Evolutionary conservation across 2,113 vertebrate genomes (phyloP).

Genomic region (Alligator sinensis): DNA sequence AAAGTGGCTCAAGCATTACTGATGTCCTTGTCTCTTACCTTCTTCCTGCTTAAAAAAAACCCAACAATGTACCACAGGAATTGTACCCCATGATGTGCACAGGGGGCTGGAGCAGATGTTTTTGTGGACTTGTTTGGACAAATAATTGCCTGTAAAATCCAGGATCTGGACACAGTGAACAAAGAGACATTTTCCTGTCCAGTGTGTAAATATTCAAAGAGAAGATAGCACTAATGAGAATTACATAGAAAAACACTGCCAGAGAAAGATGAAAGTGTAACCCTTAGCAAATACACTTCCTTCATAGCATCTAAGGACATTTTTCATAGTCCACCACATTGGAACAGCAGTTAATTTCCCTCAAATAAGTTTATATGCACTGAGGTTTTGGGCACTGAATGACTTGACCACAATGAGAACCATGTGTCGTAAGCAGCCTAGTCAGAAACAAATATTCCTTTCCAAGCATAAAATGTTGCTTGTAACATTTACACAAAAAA

Average conservation of each 20-base stretch:
- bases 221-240: neutral
- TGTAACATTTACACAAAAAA: constrained; percentile 15
- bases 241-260: accelerated
- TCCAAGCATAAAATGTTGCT: constrained; percentile 33
- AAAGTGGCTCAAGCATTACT: too few relatives aligned
- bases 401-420: constrained; percentile 49
- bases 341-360: constrained; percentile 16
- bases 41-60: too few relatives aligned
- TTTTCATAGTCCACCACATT: neutral
- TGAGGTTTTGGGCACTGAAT: constrained; percentile 56
- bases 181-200: too few relatives aligned
- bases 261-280: neutral
- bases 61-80: too few relatives aligned
- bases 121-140: too few relatives aligned
- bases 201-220: neutral
- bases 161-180: too few relatives aligned
- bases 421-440: constrained; percentile 27
- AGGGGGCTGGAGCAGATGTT: too few relatives aligned
- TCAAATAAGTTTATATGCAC: constrained; percentile 17
- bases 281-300: neutral
- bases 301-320: neutral
- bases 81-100: too few relatives aligned
- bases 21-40: too few relatives aligned
- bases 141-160: too few relatives aligned
- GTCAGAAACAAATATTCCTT: constrained; percentile 5